Evolutionary conservation across 2,888 invertebrate genomes (phyloP).

Genomic region (Philereme vetulata): DNA sequence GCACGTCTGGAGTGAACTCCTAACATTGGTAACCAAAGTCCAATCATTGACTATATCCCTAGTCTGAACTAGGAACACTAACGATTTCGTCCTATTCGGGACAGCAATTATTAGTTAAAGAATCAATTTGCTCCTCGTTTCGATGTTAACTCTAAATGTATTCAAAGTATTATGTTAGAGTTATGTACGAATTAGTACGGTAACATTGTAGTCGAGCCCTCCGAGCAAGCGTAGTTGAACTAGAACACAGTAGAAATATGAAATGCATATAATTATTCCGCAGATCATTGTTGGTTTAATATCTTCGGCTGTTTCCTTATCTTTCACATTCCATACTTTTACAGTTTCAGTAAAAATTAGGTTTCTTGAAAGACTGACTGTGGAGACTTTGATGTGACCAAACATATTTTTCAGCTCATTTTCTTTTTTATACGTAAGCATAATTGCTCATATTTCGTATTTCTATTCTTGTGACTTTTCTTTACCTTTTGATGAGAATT

Average conservation of each 20-base stretch:
- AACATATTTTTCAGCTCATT: constrained; percentile 65
- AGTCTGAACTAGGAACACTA: constrained; percentile 50
- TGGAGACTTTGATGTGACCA: constrained; percentile 72
- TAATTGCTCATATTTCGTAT: constrained; percentile 70
- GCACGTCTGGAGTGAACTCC: constrained; percentile 91
- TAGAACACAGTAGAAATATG: constrained; percentile 43
- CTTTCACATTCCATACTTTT: constrained; percentile 74
- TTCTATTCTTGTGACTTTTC: constrained; percentile 55
- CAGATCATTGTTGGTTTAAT: constrained; percentile 58
- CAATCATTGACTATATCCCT: constrained; percentile 53
- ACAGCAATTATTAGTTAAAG: constrained; percentile 75
- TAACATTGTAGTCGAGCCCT: constrained; percentile 56
- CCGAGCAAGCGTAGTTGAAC: constrained; percentile 44
- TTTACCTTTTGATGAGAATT: constrained; percentile 50
- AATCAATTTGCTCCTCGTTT: constrained; percentile 68
- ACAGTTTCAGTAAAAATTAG: constrained; percentile 69
- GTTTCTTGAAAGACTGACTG: constrained; percentile 79
- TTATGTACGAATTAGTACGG: constrained; percentile 62
- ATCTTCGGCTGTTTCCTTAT: constrained; percentile 50
- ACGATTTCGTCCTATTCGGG: constrained; percentile 77
- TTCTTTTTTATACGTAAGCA: constrained; percentile 63
- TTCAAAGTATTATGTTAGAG: constrained; percentile 63
- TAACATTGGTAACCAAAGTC: constrained; percentile 48
- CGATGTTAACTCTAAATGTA: constrained; percentile 61
- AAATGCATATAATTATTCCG: constrained; percentile 46